A percentile compares a stretch with the other conserved stretches of the same genome.
Conservation (phyloP, 2,797 vertebrate species). For the Hoplostethus mediterraneus region DNA sequence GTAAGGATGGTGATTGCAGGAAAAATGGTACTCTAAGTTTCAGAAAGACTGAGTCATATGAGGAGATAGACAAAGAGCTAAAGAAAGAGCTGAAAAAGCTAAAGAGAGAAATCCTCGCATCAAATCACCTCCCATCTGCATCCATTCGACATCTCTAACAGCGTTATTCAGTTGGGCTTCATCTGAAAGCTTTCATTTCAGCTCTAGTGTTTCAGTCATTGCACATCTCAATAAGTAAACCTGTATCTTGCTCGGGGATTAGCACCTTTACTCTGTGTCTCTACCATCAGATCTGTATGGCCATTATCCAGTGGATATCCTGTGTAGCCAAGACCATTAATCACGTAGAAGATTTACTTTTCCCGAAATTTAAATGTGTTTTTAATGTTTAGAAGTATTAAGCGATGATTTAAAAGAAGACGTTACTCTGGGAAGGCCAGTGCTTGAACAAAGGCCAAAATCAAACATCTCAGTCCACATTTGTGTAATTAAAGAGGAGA, state of each 20-base stretch:
- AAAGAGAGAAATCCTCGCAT: conserved; percentile 34
- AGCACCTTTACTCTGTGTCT: conserved; percentile 2
- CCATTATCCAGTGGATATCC: conserved; percentile 5
- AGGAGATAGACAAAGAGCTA: conserved; percentile 26
- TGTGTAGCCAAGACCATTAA: neutral
- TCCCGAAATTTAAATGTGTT: neutral
- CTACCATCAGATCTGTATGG: conserved; percentile 48
- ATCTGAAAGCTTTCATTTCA: conserved; percentile 1
- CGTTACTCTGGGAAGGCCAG: neutral
- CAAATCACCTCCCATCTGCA: conserved; percentile 15
- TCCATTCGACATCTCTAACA: conserved; percentile 19
- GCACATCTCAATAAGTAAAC: conserved; percentile 25
- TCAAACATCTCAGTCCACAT: neutral
- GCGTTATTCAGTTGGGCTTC: conserved; percentile 5
- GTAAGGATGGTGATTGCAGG: neutral
- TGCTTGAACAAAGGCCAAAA: conserved; percentile 1
- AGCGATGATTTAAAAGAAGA: neutral
- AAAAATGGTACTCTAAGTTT: neutral
- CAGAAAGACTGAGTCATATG: conserved; percentile 2
- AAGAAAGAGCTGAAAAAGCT: neutral
- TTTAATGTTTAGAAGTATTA: neutral
- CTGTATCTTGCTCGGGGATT: conserved; percentile 28
- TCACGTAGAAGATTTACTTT: neutral
- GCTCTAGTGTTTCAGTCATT: neutral
- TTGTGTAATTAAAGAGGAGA: neutral